Conservation (phyloP, 2,113 vertebrate genomes). For the Pelvicachromis taeniatus region DNA sequence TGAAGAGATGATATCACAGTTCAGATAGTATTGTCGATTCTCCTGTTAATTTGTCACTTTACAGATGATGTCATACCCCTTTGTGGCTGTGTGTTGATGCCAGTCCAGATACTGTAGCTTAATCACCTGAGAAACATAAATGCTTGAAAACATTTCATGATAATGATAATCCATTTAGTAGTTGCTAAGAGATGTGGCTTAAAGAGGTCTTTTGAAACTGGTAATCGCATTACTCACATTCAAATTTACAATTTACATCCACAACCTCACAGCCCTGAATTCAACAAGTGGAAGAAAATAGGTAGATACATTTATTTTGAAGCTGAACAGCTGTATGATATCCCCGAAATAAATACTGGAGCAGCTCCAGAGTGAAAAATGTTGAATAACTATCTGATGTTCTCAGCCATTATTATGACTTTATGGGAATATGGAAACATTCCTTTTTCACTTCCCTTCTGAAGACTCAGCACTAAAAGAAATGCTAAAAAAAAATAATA, state of each 20-base stretch:
- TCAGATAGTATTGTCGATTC: neutral
- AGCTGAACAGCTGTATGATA: neutral
- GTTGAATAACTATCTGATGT: neutral
- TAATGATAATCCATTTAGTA: neutral
- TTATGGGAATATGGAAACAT: neutral
- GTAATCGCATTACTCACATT: fast-evolving
- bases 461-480: neutral
- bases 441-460: neutral
- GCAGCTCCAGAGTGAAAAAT: neutral
- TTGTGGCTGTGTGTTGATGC: neutral
- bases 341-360: neutral
- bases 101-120: neutral
- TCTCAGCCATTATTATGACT: neutral
- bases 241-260: neutral
- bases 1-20: neutral
- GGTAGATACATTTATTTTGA: neutral
- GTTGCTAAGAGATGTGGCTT: neutral
- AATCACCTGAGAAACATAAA: neutral
- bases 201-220: neutral
- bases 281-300: neutral
- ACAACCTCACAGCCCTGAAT: neutral
- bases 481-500: neutral
- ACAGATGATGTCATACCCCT: neutral
- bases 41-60: neutral
- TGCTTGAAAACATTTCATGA: neutral